These are phyloP conservation scores for Oncorhynchus tshawytscha DNA, from an alignment of 2,113 vertebrate species.

Conservation along the genomic window DNA sequence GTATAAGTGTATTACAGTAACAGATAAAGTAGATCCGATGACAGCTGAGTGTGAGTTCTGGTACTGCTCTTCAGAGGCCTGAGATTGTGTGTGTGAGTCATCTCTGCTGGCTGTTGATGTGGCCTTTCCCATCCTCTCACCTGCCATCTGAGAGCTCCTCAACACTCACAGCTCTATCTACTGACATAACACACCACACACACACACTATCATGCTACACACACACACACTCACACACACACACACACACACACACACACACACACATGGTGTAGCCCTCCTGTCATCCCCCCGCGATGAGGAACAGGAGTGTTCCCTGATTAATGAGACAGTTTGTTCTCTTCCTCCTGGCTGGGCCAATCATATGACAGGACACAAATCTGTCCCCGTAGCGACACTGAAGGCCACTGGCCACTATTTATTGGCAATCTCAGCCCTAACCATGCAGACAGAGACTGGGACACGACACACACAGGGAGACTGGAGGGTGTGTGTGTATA, in stretches of 20 bases:
- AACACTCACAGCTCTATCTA: slow-evolving; percentile 46
- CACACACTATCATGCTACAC: slow-evolving; percentile 9
- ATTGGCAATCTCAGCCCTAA: slow-evolving; percentile 70
- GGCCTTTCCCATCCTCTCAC: slow-evolving; percentile 59
- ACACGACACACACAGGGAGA: slow-evolving; percentile 58
- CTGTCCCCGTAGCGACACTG: slow-evolving; percentile 60
- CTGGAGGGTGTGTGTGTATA: slow-evolving; percentile 28
- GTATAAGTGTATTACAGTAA: slow-evolving; percentile 19
- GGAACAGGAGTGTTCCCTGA: slow-evolving; percentile 52
- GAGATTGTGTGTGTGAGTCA: slow-evolving; percentile 18
- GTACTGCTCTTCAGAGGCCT: not conserved
- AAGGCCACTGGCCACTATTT: slow-evolving; percentile 73
- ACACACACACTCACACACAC: slow-evolving; percentile 32
- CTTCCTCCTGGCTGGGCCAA: slow-evolving; percentile 59
- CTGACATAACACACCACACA: slow-evolving; percentile 47
- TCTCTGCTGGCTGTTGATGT: slow-evolving; percentile 43
- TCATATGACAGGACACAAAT: slow-evolving; percentile 68
- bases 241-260: slow-evolving; percentile 40
- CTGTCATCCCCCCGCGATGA: slow-evolving; percentile 24
- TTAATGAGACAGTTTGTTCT: slow-evolving; percentile 68
- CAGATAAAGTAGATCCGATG: slow-evolving; percentile 19
- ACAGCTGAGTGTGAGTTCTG: slow-evolving; percentile 8
- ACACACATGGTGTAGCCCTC: slow-evolving; percentile 41
- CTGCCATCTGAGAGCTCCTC: slow-evolving; percentile 52
- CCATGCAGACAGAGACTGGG: slow-evolving; percentile 62